Base-by-base conservation (phyloP, 2,888 invertebrate genomes). In the Pelosia muscerda region DNA sequence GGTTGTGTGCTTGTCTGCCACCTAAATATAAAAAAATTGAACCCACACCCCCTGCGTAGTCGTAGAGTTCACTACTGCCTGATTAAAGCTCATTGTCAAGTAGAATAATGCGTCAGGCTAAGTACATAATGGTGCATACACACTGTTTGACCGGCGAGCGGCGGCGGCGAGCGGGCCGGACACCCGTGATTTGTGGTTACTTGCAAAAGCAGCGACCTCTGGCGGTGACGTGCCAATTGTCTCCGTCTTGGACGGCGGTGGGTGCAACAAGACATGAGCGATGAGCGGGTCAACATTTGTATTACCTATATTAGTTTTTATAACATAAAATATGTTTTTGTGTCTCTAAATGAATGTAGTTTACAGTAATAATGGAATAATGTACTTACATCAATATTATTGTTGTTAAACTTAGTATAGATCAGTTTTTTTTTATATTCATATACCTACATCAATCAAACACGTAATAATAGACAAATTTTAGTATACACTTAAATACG, bases 161-260 rank as follows among this genome's bases (percentile, higher is more conserved):
- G 77, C 81, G 76, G 66, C 69, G 68, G 69, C 70, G 65, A 66
- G 64, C 70, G 69, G 72, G 66, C 65, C 68, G 74, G 87, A 84
- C 88, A 82, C 83, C 79, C 83, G 83, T 92, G 94, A 94, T 93
- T 93, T 93, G 94, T 92, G 93, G 94, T 91, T 85, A 86, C 87
- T 87, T 86, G 87, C 86, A 81, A 85, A 86, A 84, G 86, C 87
- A 83, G 85, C 86, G 88, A 85, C 90, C 91, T 89, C 92, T 94
- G 94, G 84, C 86, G 86, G 87, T 94, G 94, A 94, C 94, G 91
- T 89, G 90, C 89, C 93, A 90, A 94, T 94, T 93, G 94, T 94
- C 93, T 94, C 88, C 90, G 87, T 86, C 91, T 92, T 91, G 77
- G 79, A 68, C 59, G 11, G 60, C 71, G 79, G 81, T 42, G 53